Evolutionary conservation across 2,113 vertebrate species (phyloP).

Genomic region (Scalopus aquaticus): DNA sequence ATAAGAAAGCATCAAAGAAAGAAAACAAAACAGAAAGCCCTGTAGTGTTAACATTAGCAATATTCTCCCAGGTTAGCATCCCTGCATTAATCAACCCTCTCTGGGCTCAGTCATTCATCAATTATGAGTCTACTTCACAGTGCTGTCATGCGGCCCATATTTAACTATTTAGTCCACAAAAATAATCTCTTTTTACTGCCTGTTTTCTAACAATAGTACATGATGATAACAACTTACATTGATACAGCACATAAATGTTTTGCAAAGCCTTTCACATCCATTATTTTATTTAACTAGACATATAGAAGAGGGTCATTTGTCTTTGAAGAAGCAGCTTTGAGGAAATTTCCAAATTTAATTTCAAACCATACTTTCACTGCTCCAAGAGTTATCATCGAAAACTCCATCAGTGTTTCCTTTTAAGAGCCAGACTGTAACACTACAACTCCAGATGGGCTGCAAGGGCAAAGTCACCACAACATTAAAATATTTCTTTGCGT

Average conservation of each 20-base stretch:
- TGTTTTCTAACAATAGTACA: conserved; percentile 28
- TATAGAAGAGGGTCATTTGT: conserved; percentile 62
- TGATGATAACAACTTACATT: conserved; percentile 18
- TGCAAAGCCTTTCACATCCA: conserved; percentile 40
- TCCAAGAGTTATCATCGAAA: neutral
- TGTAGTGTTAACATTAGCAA: neutral
- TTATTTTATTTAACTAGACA: conserved; percentile 65
- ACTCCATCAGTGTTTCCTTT: neutral
- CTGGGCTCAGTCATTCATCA: neutral
- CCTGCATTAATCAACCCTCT: neutral
- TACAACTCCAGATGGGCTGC: neutral
- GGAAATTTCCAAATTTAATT: conserved; percentile 58
- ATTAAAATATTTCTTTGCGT: neutral
- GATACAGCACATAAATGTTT: neutral
- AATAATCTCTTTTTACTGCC: conserved; percentile 35
- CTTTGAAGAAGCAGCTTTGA: conserved; percentile 50
- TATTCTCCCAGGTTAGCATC: neutral
- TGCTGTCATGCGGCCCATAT: conserved; percentile 10
- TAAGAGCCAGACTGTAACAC: neutral
- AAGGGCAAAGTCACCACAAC: neutral
- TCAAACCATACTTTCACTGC: conserved; percentile 1
- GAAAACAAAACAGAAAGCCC: neutral
- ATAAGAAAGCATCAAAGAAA: neutral
- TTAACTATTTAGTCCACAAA: conserved; percentile 33
- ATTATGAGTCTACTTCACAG: neutral